phyloP scores from a whole-genome alignment of 2,888 invertebrate genomes.

The Ormyrus pomaceus region DNA sequence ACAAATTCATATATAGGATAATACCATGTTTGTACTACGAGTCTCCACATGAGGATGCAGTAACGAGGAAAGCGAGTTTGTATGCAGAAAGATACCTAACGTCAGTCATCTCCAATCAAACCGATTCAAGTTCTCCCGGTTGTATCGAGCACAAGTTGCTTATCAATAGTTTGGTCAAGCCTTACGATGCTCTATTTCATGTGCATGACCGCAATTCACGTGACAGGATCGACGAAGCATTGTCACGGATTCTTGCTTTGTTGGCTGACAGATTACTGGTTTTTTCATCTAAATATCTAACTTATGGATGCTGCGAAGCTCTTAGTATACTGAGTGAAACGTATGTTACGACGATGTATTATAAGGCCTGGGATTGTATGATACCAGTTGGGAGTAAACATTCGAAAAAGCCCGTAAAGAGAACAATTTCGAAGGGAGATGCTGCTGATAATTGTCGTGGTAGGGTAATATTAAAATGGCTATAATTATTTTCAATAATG shows the following conservation, averaged over 20 bases:
- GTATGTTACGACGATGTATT: conserved; percentile 83
- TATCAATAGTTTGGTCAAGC: conserved; percentile 77
- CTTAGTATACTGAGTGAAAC: conserved; percentile 81
- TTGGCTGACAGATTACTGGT: conserved; percentile 78
- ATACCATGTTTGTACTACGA: conserved; percentile 76
- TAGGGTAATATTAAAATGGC: conserved; percentile 8
- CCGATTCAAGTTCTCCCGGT: conserved; percentile 49
- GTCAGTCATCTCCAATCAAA: conserved; percentile 56
- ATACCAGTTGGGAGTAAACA: conserved; percentile 34
- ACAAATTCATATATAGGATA: conserved; percentile 71
- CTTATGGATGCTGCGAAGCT: conserved; percentile 83
- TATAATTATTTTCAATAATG: neutral
- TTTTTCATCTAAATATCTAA: conserved; percentile 82
- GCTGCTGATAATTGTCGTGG: conserved; percentile 32
- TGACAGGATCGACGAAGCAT: conserved; percentile 75
- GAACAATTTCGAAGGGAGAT: conserved; percentile 54
- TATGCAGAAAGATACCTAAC: conserved; percentile 72
- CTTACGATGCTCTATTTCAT: conserved; percentile 73
- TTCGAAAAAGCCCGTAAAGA: conserved; percentile 53
- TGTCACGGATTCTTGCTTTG: conserved; percentile 78
- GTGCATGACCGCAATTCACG: conserved; percentile 61
- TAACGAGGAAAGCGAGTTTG: conserved; percentile 77
- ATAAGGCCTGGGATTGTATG: conserved; percentile 81
- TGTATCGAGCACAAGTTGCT: conserved; percentile 70
- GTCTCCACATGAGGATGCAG: conserved; percentile 77